Evolutionary conservation across 2,888 invertebrate genomes (phyloP).

Genomic region (Callimorpha dominula): DNA sequence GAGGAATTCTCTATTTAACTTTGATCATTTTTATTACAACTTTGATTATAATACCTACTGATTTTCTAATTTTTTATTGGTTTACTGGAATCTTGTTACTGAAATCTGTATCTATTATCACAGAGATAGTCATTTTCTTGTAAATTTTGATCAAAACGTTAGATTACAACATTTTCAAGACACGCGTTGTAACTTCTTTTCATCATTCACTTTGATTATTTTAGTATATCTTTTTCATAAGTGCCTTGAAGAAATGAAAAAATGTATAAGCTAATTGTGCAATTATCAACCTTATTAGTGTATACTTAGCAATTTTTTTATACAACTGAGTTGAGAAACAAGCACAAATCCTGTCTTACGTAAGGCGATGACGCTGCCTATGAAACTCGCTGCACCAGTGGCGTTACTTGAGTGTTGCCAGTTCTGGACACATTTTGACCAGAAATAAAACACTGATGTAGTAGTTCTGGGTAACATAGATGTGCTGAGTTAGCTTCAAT

Average conservation of each 20-base stretch:
- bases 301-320: not conserved
- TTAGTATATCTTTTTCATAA: not conserved
- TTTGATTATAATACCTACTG: not conserved
- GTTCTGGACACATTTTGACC: not conserved
- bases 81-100: not conserved
- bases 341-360: not conserved
- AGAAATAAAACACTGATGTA: not conserved
- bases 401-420: not conserved
- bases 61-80: slow-evolving; percentile 1
- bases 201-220: not conserved
- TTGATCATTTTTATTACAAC: slow-evolving; percentile 36
- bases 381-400: not conserved
- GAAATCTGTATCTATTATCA: not conserved
- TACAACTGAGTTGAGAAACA: not conserved
- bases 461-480: not conserved
- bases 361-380: not conserved
- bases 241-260: not conserved
- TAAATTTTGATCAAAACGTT: not conserved
- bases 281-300: not conserved
- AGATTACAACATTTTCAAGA: not conserved
- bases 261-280: not conserved
- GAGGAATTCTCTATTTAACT: slow-evolving; percentile 21
- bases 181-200: not conserved
- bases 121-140: not conserved
- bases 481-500: too few relatives aligned